phyloP scores from a whole-genome alignment of 2,797 vertebrate species.

The Limnodromus scolopaceus region DNA sequence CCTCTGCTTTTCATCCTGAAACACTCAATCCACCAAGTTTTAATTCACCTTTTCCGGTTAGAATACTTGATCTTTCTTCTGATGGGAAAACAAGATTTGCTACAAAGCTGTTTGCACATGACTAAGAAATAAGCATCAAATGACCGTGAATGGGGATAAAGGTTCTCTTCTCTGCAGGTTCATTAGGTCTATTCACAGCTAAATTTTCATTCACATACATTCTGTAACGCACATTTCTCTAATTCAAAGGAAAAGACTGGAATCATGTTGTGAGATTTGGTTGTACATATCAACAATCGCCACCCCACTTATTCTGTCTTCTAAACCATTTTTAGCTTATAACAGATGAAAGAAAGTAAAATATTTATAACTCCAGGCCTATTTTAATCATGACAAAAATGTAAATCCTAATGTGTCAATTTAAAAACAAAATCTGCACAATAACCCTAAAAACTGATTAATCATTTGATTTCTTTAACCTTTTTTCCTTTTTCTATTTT shows the following conservation, averaged over 20 bases:
- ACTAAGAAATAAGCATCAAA: constrained; percentile 13
- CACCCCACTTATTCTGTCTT: constrained; percentile 7
- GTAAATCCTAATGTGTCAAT: constrained; percentile 56
- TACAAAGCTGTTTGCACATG: neutral
- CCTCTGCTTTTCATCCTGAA: constrained; percentile 20
- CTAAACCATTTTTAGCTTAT: constrained; percentile 57
- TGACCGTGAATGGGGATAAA: neutral
- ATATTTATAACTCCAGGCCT: constrained; percentile 49
- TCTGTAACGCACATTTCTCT: constrained; percentile 45
- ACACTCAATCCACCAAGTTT: neutral
- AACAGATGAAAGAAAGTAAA: constrained; percentile 37
- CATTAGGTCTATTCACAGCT: constrained; percentile 32
- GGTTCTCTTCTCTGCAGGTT: constrained; percentile 39
- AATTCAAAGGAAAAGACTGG: constrained; percentile 43
- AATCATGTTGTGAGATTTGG: constrained; percentile 10
- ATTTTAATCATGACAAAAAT: constrained; percentile 60
- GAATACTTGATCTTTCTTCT: constrained; percentile 1
- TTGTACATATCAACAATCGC: neutral
- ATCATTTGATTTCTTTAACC: constrained; percentile 50
- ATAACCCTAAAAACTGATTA: constrained; percentile 68
- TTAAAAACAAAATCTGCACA: constrained; percentile 70
- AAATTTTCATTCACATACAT: constrained; percentile 32
- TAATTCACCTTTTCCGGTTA: neutral
- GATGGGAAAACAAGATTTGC: neutral
- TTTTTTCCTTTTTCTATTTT: constrained; percentile 49